A percentile compares a stretch with the other conserved stretches of the same genome.
These are phyloP conservation scores for Casuarius casuarius DNA, from an alignment of 2,113 vertebrate species.

Conservation along the genomic window DNA sequence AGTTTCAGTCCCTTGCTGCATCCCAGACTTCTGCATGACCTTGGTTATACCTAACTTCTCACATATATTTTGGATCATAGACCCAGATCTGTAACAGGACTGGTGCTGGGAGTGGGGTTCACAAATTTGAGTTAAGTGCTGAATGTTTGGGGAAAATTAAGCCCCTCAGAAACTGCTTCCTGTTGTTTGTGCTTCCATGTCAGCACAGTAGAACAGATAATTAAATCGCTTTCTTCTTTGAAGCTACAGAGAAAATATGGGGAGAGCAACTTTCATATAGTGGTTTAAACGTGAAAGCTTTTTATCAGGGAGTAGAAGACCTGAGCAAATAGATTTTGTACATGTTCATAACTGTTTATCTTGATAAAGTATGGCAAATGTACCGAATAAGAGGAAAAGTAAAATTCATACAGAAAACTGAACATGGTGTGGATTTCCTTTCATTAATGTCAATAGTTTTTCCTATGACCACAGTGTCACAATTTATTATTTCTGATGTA, in stretches of 20 bases:
- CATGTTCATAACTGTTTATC: background rate
- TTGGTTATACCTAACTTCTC: background rate
- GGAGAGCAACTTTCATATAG: background rate
- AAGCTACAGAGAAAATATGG: background rate
- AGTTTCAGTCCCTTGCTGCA: background rate
- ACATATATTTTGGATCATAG: accelerated
- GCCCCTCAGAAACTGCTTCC: background rate
- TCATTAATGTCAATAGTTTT: background rate
- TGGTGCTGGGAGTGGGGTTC: background rate
- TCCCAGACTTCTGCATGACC: background rate
- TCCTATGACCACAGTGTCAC: background rate
- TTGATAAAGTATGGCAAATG: background rate
- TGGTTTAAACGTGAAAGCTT: background rate
- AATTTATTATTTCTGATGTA: background rate
- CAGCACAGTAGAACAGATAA: background rate
- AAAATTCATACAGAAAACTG: background rate
- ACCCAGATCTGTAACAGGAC: background rate
- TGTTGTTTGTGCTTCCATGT: background rate
- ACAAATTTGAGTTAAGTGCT: background rate
- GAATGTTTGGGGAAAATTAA: background rate
- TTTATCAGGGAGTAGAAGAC: background rate
- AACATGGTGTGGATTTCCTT: background rate
- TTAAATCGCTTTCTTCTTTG: background rate
- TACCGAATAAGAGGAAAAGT: background rate
- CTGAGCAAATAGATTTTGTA: background rate